Evolutionary conservation across 1,140 invertebrate genomes (phyloP), one percentile per base, ranked within the genome.

Genomic region (Sweltsa coloradensis): DNA sequence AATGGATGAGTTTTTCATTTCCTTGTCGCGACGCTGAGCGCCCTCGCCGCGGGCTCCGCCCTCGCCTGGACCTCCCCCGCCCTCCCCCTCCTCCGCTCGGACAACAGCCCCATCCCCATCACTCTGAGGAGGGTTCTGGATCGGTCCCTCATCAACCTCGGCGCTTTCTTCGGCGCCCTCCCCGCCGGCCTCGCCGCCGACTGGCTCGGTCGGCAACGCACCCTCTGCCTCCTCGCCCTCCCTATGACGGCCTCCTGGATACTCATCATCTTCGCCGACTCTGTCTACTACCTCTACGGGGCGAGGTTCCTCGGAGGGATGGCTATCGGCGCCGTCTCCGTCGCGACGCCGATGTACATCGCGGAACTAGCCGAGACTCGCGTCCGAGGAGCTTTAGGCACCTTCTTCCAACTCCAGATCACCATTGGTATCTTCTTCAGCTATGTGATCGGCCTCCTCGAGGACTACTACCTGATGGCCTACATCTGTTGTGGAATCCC

Each of bases 381-480:
- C 16, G 67, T 78, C 11, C 60, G 79, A 7, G 78, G 79, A 1
- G 62, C 69, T 13, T 60, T 80, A 6, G 74, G 75, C 0, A 74
- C 76, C 23, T 75, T 79, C 53, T 78, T 79, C 44, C 81, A 84
- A 53, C 67, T 84, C 2, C 73, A 76, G 42, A 72, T 83, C 14
- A 72, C 74, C 3, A 62, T 75, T 23, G 82, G 81, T 14, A 72
- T 83, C 14, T 61, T 83, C 3, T 67, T 47, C 31, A 27, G 31
- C 2, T 71, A 69, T 53, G 51, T 53, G 21, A 37, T 65, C 5
- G 71, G 47, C 5, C 21, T 45, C 18, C 36, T 43, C 9, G 34
- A 24, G 7, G 27, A 49, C 27, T 29, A 24, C 7, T 16, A 23
- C n/a, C 4, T 18, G 27, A 52, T 72, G 23, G 61, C 68, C 1